Percentiles rank a stretch among this genome's conserved stretches.
phyloP scores from a whole-genome alignment of 2,113 vertebrate genomes.

The Reinhardtius hippoglossoides region DNA sequence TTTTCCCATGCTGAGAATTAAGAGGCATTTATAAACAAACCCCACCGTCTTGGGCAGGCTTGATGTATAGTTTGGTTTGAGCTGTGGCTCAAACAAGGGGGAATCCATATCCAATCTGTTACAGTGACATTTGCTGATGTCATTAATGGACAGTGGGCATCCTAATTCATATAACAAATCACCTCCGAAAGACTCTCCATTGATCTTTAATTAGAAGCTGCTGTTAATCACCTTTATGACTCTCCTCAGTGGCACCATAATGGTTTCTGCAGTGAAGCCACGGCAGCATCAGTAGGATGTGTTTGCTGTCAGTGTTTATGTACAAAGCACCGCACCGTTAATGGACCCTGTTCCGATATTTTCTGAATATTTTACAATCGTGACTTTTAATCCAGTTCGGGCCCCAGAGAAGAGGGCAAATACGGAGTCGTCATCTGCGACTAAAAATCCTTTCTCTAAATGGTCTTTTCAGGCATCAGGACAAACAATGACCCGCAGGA shows the following conservation, averaged over 20 bases:
- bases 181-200: slow-evolving; percentile 84
- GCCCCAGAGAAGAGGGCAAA: neutral
- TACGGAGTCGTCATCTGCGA: neutral
- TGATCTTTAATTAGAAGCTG: slow-evolving; percentile 86
- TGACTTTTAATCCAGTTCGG: slow-evolving; percentile 19
- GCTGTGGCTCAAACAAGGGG: slow-evolving; percentile 46
- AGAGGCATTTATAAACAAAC: slow-evolving; percentile 78
- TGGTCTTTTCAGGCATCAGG: slow-evolving; percentile 57
- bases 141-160: slow-evolving; percentile 83
- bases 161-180: slow-evolving; percentile 87
- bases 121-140: slow-evolving; percentile 80
- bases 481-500: slow-evolving; percentile 73
- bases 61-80: slow-evolving; percentile 76
- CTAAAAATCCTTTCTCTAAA: slow-evolving; percentile 30
- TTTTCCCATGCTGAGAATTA: slow-evolving; percentile 63
- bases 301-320: slow-evolving; percentile 54
- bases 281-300: slow-evolving; percentile 56
- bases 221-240: slow-evolving; percentile 81
- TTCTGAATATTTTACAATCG: slow-evolving; percentile 21
- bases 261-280: slow-evolving; percentile 58
- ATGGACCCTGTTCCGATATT: slow-evolving; percentile 18
- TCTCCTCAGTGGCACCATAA: slow-evolving; percentile 69
- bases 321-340: slow-evolving; percentile 22
- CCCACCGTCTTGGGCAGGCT: neutral
- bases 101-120: slow-evolving; percentile 79